Base-by-base conservation (phyloP, 2,113 vertebrate genomes). In the Ochotona princeps region DNA sequence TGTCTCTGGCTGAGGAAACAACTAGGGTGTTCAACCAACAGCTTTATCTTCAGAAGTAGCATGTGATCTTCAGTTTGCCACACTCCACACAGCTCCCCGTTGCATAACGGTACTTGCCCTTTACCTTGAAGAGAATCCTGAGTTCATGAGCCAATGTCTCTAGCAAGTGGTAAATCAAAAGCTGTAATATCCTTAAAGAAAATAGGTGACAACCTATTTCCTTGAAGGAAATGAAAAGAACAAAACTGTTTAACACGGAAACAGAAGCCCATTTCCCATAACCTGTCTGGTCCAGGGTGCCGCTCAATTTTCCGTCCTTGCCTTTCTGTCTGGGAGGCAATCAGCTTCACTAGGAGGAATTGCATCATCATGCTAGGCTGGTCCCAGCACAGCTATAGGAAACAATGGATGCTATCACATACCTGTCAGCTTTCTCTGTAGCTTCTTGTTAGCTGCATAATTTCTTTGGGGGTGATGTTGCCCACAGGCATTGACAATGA, bases 141-240 rank as follows among this genome's bases (percentile, higher is more conserved):
- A 89, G 67, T 49, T n/a, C 25, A 30, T 72, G 70, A 17, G 17
- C 54, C 44, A 78, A 1, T 69, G 35, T n/a, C n/a, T 95, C 83
- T 79, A 10, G 17, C 28, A 82, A 35, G 13, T 80, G 51, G 44
- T 79, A 17, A 88, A 78, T 74, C 63, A 89, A 83, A 92, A 70
- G 20, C 32, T 76, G 80, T 26, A 78, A 28, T 57, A 25, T 30
- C 84, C 93, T 79, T 69, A 74, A 94, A 80, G 32, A 93, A 90
- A 60, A 18, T 18, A n/a, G 15, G 1, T 51, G 7, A 30, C 21
- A 89, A 13, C 15, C 11, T 38, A 7, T 75, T 93, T 83, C 38
- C 66, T 66, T 72, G 80, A 1, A 35, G 17, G 60, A 70, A 95
- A 91, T 86, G 14, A 80, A 54, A 78, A 14, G 74, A 4, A 44